These are phyloP conservation scores for Hyperoplus immaculatus DNA, from an alignment of 2,797 vertebrate species.

Conservation along the genomic window DNA sequence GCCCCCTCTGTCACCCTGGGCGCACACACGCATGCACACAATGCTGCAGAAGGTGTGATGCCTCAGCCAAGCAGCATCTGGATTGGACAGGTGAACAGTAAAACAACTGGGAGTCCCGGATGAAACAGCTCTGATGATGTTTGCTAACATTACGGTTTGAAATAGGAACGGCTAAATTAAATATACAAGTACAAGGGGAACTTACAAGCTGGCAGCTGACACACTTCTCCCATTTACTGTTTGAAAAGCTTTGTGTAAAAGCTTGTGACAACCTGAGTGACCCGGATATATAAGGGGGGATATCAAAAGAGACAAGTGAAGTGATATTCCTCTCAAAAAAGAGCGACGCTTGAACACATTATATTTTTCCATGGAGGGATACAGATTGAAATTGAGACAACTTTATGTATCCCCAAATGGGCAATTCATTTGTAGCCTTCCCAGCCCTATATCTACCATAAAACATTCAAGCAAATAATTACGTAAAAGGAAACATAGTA, in stretches of 20 bases:
- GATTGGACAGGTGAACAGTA: slow-evolving; percentile 27
- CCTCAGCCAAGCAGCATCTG: slow-evolving; percentile 21
- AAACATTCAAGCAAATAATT: too few relatives aligned
- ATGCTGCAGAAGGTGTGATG: slow-evolving; percentile 25
- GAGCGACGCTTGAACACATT: neutral
- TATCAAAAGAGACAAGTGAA: slow-evolving; percentile 8
- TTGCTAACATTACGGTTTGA: slow-evolving; percentile 24
- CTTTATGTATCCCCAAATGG: too few relatives aligned
- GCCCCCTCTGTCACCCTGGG: slow-evolving; percentile 32
- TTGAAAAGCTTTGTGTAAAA: neutral
- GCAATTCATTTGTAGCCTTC: too few relatives aligned
- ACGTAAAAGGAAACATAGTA: too few relatives aligned
- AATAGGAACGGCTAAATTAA: slow-evolving; percentile 7
- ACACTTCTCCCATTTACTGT: neutral
- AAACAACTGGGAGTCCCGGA: slow-evolving; percentile 6
- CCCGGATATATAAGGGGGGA: neutral
- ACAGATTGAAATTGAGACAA: too few relatives aligned
- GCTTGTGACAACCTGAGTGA: neutral
- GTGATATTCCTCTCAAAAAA: slow-evolving; percentile 25
- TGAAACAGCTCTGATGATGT: slow-evolving; percentile 26
- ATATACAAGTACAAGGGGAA: neutral
- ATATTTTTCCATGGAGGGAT: slow-evolving; percentile 9
- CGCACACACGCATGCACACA: slow-evolving; percentile 31
- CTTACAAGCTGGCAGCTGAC: neutral
- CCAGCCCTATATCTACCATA: too few relatives aligned